Evolutionary conservation across 1,140 invertebrate genomes (phyloP).

Genomic region (Lithobius niger): DNA sequence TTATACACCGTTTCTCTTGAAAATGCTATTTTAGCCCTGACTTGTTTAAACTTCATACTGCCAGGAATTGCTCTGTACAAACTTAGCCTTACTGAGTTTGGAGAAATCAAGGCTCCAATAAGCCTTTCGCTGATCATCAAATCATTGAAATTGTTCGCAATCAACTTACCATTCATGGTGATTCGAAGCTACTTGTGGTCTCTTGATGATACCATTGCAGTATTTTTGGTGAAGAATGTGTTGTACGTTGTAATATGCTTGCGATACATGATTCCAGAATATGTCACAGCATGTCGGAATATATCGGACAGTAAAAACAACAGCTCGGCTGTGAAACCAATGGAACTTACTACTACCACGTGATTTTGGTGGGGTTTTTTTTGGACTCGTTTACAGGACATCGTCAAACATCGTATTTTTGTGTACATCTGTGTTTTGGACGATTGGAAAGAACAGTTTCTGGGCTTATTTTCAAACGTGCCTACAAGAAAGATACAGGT

Average conservation of each 20-base stretch:
- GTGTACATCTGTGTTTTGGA: too few species aligned
- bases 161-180: constrained; percentile 43
- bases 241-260: constrained; percentile 35
- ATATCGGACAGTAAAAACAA: not conserved
- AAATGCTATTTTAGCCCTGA: constrained; percentile 34
- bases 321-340: too few species aligned
- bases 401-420: too few species aligned
- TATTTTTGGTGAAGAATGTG: constrained; percentile 46
- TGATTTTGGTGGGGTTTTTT: too few species aligned
- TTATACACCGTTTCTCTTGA: constrained; percentile 28
- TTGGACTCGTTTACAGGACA: too few species aligned
- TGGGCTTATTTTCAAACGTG: too few species aligned
- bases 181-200: constrained; percentile 41
- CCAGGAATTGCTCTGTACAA: constrained; percentile 42
- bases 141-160: constrained; percentile 33
- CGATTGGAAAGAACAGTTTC: too few species aligned
- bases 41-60: constrained; percentile 41
- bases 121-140: constrained; percentile 32
- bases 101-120: constrained; percentile 19
- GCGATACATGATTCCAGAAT: constrained; percentile 29
- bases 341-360: too few species aligned
- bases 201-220: constrained; percentile 31
- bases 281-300: not conserved
- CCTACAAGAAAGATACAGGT: too few species aligned
- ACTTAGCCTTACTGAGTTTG: constrained; percentile 34